Evolutionary conservation across 2,113 vertebrate genomes (phyloP).

Genomic region (Panthera tigris): DNA sequence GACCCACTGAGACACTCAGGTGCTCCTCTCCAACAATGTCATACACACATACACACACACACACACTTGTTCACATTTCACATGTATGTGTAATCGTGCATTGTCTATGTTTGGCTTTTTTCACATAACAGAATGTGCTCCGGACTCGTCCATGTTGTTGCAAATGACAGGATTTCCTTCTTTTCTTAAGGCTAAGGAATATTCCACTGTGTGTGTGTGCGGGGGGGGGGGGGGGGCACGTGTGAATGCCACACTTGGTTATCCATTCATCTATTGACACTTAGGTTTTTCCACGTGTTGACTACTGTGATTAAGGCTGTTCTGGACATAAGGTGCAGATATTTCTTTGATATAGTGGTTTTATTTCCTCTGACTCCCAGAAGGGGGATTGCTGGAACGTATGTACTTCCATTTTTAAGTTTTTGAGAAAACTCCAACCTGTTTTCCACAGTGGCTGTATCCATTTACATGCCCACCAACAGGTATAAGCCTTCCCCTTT

Average conservation of each 20-base stretch:
- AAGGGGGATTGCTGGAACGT: not conserved
- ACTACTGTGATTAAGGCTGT: not conserved
- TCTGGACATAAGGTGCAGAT: not conserved
- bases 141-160: not conserved
- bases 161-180: not conserved
- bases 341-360: not conserved
- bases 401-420: not conserved
- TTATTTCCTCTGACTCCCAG: not conserved
- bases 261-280: not conserved
- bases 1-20: too few species aligned
- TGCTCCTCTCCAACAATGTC: too few species aligned
- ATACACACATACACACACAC: too few species aligned
- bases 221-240: not conserved
- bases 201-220: not conserved
- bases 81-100: not conserved
- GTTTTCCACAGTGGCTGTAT: not conserved
- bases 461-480: not conserved
- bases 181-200: not conserved
- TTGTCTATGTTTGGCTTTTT: not conserved
- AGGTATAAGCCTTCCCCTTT: not conserved
- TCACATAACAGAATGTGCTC: not conserved
- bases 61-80: not conserved
- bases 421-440: not conserved
- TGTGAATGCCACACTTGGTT: not conserved
- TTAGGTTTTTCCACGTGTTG: not conserved